phyloP scores from a whole-genome alignment of 2,888 invertebrate species.

The Catocala fraxini region DNA sequence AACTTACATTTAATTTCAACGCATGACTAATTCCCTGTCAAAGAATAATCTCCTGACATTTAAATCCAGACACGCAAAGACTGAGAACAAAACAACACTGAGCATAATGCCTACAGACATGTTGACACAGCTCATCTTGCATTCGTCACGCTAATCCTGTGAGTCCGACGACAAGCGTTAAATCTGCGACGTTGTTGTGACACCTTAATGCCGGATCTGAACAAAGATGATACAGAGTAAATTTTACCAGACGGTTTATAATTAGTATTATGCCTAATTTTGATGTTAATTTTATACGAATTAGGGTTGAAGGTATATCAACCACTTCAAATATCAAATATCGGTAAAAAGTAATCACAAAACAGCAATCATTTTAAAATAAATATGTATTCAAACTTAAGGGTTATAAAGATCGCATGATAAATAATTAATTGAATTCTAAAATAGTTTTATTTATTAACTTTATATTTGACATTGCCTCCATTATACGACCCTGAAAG shows the following conservation, averaged over 20 bases:
- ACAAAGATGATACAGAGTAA: slow-evolving; percentile 35
- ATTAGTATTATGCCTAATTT: slow-evolving; percentile 7
- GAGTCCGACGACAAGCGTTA: slow-evolving; percentile 53
- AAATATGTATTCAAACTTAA: too few relatives aligned
- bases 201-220: slow-evolving; percentile 60
- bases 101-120: slow-evolving; percentile 29
- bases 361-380: too few relatives aligned
- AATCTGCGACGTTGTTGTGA: slow-evolving; percentile 68
- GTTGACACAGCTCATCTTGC: slow-evolving; percentile 40
- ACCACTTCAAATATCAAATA: too few relatives aligned
- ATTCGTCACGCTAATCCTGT: slow-evolving; percentile 57
- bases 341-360: too few relatives aligned
- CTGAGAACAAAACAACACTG: slow-evolving; percentile 24
- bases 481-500: too few relatives aligned
- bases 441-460: too few relatives aligned
- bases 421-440: too few relatives aligned
- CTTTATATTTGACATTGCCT: too few relatives aligned
- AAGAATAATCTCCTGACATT: slow-evolving; percentile 20
- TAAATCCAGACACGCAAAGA: slow-evolving; percentile 23
- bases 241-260: not conserved
- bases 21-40: slow-evolving; percentile 18
- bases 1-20: slow-evolving; percentile 9
- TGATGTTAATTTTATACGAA: not conserved
- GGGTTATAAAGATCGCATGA: too few relatives aligned
- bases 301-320: too few relatives aligned